These are phyloP conservation scores for Thymelicus acteon DNA, from an alignment of 2,888 invertebrate genomes.

Conservation along the genomic window DNA sequence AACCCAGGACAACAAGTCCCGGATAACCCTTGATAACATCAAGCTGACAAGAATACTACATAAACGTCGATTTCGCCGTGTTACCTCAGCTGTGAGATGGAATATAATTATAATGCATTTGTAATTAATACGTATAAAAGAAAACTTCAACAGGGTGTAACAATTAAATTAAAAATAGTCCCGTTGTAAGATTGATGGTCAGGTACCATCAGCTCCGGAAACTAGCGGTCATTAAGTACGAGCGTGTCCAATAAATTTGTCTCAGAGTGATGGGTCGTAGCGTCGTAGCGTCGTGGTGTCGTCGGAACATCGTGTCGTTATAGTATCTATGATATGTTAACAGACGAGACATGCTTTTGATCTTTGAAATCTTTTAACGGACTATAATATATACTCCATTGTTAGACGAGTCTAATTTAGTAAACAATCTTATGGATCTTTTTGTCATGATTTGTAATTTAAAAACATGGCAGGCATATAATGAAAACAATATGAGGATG, in stretches of 20 bases:
- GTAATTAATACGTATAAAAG: neutral
- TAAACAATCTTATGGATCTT: too few species aligned
- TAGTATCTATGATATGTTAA: neutral
- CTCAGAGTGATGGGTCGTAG: slow-evolving; percentile 44
- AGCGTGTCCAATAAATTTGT: slow-evolving; percentile 57
- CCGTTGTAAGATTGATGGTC: slow-evolving; percentile 38
- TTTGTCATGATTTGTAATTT: too few species aligned
- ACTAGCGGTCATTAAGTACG: slow-evolving; percentile 48
- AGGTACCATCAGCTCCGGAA: slow-evolving; percentile 43
- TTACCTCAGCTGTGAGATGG: too few species aligned
- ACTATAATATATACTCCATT: neutral
- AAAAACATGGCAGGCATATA: too few species aligned
- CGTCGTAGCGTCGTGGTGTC: slow-evolving; percentile 16
- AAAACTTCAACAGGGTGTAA: neutral
- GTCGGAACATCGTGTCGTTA: slow-evolving; percentile 5
- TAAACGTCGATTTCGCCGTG: too few species aligned
- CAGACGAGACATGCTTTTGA: slow-evolving; percentile 14
- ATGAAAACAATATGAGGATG: too few species aligned
- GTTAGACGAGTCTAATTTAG: too few species aligned
- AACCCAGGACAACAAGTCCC: too few species aligned
- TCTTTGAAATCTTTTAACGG: neutral
- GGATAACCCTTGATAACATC: too few species aligned
- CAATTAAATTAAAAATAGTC: slow-evolving; percentile 23
- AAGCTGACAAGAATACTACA: too few species aligned
- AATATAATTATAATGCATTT: neutral